Evolutionary conservation across 2,888 invertebrate genomes (phyloP), one percentile per base, ranked within the genome.

Genomic region (Gastrophysa polygoni): DNA sequence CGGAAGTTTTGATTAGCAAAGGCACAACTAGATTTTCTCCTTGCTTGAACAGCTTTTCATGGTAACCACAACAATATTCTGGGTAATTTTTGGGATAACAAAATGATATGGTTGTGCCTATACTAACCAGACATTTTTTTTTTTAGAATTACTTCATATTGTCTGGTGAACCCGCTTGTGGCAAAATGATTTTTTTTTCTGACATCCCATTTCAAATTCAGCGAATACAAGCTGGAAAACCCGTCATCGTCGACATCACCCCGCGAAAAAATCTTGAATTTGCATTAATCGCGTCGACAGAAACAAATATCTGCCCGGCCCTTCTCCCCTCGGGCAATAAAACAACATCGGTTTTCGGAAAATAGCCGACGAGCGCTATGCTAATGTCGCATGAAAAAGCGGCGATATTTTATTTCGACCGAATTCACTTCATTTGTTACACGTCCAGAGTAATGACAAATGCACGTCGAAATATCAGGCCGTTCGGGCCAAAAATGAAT

Each of bases 391-490:
- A 62, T 58, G 52, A 62, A 67, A 64, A 61, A 59, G 59, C 55
- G 61, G 38, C 47, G 64, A 59, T 57, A 66, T 64, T 43, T 34
- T 66, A 67, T 66, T 67, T 67, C 62, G 55, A 52, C 58, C 57
- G 63, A 63, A 66, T 67, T 68, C 66, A 57, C 63, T 69, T 69
- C 64, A 68, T 67, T 71, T 71, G 63, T 56, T 67, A 59, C 49
- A 64, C 57, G 70, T 69, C 68, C 58, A 61, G 51, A 46, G 67
- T 63, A 68, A 59, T 64, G 66, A 64, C 59, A 68, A 61, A 67
- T 63, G 63, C 52, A 56, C 61, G 57, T 61, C 57, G 54, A 58
- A 71, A 69, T 68, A 68, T 67, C 69, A 67, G 60, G 57, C 59
- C 56, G 63, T 68, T 68, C 63, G 66, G 65, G 52, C 61, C 59